Percentiles rank a stretch among this genome's conserved stretches.
phyloP scores from a whole-genome alignment of 2,888 invertebrate species.

The Fragum fragum region DNA sequence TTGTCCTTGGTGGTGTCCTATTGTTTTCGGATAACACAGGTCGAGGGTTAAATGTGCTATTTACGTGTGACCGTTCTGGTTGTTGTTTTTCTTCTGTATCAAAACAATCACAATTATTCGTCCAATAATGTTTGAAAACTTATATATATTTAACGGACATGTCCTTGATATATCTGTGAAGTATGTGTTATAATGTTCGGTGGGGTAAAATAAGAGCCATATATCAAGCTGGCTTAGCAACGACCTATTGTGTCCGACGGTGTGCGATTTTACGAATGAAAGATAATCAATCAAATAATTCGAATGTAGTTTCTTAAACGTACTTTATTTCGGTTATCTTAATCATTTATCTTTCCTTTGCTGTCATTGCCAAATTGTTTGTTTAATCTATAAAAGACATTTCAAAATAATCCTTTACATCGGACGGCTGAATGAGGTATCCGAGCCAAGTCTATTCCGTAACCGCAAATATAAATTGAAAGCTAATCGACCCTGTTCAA shows the following conservation, averaged over 20 bases:
- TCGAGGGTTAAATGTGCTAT: too few relatives aligned
- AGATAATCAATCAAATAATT: neutral
- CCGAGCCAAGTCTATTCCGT: too few relatives aligned
- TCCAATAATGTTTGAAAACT: too few relatives aligned
- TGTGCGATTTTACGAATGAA: neutral
- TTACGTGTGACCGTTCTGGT: too few relatives aligned
- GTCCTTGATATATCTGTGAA: neutral
- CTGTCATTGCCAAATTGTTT: neutral
- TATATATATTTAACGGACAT: too few relatives aligned
- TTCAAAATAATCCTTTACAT: neutral
- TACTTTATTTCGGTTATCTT: conserved; percentile 5
- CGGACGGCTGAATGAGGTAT: too few relatives aligned
- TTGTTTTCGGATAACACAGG: too few relatives aligned
- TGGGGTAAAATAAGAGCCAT: conserved; percentile 8
- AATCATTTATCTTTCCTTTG: neutral
- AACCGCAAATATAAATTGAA: too few relatives aligned
- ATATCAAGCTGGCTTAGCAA: conserved; percentile 13
- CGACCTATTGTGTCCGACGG: neutral
- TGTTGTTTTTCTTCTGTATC: too few relatives aligned
- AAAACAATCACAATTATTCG: too few relatives aligned
- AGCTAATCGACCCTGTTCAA: too few relatives aligned
- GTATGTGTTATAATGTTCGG: neutral
- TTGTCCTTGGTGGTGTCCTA: too few relatives aligned
- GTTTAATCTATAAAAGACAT: neutral
- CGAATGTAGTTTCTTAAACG: neutral